Percentiles rank a stretch among this genome's conserved stretches.
Conservation (phyloP, 2,888 invertebrate genomes). For the Folsomia candida region DNA sequence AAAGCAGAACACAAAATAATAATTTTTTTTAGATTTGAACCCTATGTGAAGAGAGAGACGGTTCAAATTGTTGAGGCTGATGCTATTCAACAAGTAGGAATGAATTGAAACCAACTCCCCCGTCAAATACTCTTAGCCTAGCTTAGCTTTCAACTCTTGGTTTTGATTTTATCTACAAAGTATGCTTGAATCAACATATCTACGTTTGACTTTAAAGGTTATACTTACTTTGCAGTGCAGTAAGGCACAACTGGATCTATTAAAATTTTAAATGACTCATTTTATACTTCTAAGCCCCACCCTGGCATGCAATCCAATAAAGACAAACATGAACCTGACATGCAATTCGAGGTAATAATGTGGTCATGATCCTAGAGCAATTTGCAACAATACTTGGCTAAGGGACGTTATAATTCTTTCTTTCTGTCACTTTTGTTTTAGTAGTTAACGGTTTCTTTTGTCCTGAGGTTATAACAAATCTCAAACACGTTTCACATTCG, state of each 20-base stretch:
- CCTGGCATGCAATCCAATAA: slow-evolving; percentile 15
- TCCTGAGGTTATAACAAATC: slow-evolving; percentile 5
- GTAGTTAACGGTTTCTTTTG: not conserved
- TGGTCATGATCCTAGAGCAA: not conserved
- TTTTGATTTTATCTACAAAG: too few relatives aligned
- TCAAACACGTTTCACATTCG: slow-evolving; percentile 2
- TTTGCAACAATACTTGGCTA: slow-evolving; percentile 6
- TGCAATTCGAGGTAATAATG: not conserved
- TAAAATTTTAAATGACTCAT: slow-evolving; percentile 33
- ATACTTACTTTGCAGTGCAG: too few relatives aligned
- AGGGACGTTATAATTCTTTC: not conserved
- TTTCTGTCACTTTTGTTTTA: not conserved
- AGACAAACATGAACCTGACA: not conserved
- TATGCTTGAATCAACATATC: too few relatives aligned
- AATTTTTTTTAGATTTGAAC: too few relatives aligned
- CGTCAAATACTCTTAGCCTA: too few relatives aligned
- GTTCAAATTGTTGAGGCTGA: too few relatives aligned
- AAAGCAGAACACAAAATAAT: too few relatives aligned
- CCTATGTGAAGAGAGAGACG: too few relatives aligned
- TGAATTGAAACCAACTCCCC: too few relatives aligned
- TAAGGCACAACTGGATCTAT: slow-evolving; percentile 33
- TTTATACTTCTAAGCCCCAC: slow-evolving; percentile 39
- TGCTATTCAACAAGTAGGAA: too few relatives aligned
- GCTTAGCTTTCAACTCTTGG: too few relatives aligned
- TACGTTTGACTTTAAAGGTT: too few relatives aligned